Conservation (phyloP, 2,888 invertebrate genomes). For the Penaeus monodon region DNA sequence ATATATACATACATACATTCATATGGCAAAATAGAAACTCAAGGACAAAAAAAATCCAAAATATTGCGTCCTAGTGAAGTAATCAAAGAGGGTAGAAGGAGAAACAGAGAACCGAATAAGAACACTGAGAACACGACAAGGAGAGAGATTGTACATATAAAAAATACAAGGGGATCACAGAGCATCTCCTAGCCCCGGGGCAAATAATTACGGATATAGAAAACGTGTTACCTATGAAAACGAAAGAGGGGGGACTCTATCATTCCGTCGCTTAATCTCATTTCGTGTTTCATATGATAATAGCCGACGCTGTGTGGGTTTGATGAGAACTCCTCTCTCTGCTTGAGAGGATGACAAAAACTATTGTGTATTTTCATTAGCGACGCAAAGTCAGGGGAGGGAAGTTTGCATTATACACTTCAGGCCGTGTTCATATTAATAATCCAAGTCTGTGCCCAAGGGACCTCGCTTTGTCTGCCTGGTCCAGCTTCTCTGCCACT, state of each 20-base stretch:
- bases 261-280: slow-evolving; percentile 3
- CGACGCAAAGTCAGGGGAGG: slow-evolving; percentile 32
- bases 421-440: slow-evolving; percentile 34
- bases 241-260: not conserved
- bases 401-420: slow-evolving; percentile 43
- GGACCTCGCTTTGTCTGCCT: slow-evolving; percentile 15
- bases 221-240: not conserved
- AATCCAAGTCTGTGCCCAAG: slow-evolving; percentile 30
- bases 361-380: slow-evolving; percentile 50
- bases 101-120: too few relatives aligned
- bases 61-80: too few relatives aligned
- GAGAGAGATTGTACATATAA: too few relatives aligned
- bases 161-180: too few relatives aligned
- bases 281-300: slow-evolving; percentile 19
- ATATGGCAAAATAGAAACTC: too few relatives aligned
- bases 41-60: too few relatives aligned
- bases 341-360: slow-evolving; percentile 35
- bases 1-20: too few relatives aligned
- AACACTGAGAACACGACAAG: too few relatives aligned
- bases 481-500: not conserved
- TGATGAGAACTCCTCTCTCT: slow-evolving; percentile 17
- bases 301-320: slow-evolving; percentile 5
- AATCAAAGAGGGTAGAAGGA: too few relatives aligned
- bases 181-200: too few relatives aligned
- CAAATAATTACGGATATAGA: not conserved